Base-by-base conservation (phyloP, 1,140 invertebrate species). In the Calephelis virginiensis region DNA sequence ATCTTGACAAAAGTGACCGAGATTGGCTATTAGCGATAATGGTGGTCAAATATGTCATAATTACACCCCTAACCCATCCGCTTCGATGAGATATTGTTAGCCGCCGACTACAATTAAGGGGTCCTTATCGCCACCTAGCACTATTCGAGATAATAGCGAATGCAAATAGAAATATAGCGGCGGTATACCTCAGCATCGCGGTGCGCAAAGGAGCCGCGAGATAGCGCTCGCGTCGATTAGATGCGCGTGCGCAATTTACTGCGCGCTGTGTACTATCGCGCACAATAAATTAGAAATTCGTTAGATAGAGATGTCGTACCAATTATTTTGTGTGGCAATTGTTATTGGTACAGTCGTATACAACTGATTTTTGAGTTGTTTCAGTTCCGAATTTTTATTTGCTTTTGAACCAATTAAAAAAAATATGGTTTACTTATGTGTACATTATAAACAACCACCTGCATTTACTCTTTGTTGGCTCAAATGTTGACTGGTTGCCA, bases 271-370 rank as follows among this genome's bases (percentile, higher is more conserved):
- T 62, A 60, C 69, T 89, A 90, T 90, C 87, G 78, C 73, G 71
- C 67, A 73, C 81, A 71, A 85, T 90, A 90, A 90, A 90, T 90
- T 90, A 85, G 84, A 86, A 87, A 86, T 89, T 88, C 80, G 85
- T 87, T 86, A 88, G 87, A 90, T 88, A 88, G 75, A 88, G 83
- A 83, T 81, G 81, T 83, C 64, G 70, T 67, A 77, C 80, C 83
- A 86, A 85, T 86, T 84, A 88, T 86, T 86, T 64, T 13, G 63
- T 28, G 49, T 28, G 8, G 68, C 70, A 70, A 70, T 69, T 73
- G 73, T 73, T 75, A 69, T 73, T 70, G 61, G 68, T 70, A 47
- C 64, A 63, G 71, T 63, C 37, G 67, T 63, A 48, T 9, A 53
- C 11, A 53, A 28, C 28, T 28, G 28, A 3, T 28, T 28, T 28